Base-by-base conservation (phyloP, 2,797 vertebrate genomes). In the Chaetodon trifasciatus region DNA sequence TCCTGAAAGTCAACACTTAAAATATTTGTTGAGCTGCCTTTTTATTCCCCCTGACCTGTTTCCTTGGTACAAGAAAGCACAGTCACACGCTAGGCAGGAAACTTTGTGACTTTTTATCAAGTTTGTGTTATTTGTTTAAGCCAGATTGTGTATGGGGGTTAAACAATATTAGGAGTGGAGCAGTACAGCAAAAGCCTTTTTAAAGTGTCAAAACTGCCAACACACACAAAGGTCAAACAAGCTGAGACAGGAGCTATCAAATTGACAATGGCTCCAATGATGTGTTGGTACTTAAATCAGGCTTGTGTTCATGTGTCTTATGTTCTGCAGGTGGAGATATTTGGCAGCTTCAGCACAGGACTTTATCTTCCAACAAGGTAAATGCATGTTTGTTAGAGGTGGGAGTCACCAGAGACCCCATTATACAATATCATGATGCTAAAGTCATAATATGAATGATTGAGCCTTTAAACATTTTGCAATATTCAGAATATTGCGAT, bases 361-460 rank as follows among this genome's bases (percentile, higher is more conserved):
- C 97, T 99, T 76, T 99, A 99, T 94, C 97, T 99, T 89, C 98
- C 98, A 68, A 99, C 98, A 77, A 99, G 98, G 98, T 99, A 95
- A 95, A 44, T n/a, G 2, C 35, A 73, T 53, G n/a, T 42, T n/a
- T 50, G 47, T 44, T 6, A 6, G 12, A 4, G 21, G 2, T n/a
- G 47, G 64, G 32, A 23, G 7, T 50, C 6, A 3, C 5, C 47
- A 19, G 17, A 12, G 19, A 47, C 19, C 21, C 6, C 19, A 15
- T 28, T 10, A 5, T 52, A 13, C n/a, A 11, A 46, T 17, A 8
- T 6, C 3, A 19, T 32, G 28, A 32, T 13, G 7, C 11, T 63
- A 1, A 44, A 12, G 42, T 44, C n/a, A 44, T 8, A 7, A 64
- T 7, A 52, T 52, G 28, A 32, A 3, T 32, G 28, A 32, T 32